Evolutionary conservation across 2,113 vertebrate species (phyloP).

Genomic region (Plecturocebus donacophilus): DNA sequence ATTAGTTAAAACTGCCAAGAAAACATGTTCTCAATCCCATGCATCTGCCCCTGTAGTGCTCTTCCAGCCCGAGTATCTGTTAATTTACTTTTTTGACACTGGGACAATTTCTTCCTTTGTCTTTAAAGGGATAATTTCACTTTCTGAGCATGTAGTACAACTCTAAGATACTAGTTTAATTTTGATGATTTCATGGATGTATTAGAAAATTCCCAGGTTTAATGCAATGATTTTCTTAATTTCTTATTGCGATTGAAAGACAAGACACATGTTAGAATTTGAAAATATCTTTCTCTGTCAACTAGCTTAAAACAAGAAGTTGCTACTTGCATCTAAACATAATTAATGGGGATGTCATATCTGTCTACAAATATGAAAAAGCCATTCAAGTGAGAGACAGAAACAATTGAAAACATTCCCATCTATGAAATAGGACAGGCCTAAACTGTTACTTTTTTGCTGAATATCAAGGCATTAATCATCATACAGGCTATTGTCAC

Average conservation of each 20-base stretch:
- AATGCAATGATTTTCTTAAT: neutral
- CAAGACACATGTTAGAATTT: neutral
- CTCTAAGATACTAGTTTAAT: neutral
- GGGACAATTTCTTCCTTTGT: neutral
- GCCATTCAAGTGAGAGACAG: neutral
- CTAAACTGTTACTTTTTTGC: neutral
- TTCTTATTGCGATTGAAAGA: neutral
- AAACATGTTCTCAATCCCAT: neutral
- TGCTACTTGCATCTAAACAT: neutral
- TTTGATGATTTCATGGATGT: neutral
- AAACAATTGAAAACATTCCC: neutral
- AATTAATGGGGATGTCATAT: neutral
- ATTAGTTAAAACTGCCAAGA: slow-evolving; percentile 51
- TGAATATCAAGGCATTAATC: neutral
- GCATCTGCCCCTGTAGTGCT: neutral
- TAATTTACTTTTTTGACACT: slow-evolving; percentile 22
- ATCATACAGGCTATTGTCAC: neutral
- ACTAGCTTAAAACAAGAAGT: neutral
- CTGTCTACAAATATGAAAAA: slow-evolving; percentile 10
- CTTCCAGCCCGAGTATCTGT: neutral
- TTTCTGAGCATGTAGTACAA: neutral
- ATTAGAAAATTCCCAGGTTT: neutral
- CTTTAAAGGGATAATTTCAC: slow-evolving; percentile 13
- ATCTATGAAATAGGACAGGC: neutral
- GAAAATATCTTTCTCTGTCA: slow-evolving; percentile 22